Evolutionary conservation across 2,797 vertebrate species (phyloP), one percentile per base, ranked within the genome.

Genomic region (Pelodytes ibericus): DNA sequence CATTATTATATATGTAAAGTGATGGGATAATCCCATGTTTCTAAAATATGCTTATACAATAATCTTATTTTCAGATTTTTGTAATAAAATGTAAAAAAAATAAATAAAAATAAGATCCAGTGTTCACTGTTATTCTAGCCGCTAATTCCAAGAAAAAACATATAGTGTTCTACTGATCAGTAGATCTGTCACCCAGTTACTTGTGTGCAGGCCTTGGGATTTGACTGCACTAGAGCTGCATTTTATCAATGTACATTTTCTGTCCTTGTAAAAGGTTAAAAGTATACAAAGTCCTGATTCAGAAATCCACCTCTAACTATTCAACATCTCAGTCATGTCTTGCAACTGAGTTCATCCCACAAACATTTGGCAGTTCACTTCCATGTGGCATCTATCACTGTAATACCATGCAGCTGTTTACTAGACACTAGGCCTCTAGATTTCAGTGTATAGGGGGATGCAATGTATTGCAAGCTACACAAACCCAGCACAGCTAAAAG

Each of bases 321-420:
- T 18, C 81, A 70, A 70, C 51, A 67, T 80, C 74, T 79, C 60
- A 75, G 75, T 81, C 74, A 58, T 49, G 33, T 44, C 15, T 11
- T 72, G 56, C 65, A 80, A 41, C 25, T 77, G 79, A 71, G 64
- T 82, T 65, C n/a, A 22, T 56, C 36, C 61, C 80, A 81, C 36
- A 75, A 65, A 81, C 60, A 80, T 80, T 82, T 80, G 69, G 80
- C 82, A 86, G 81, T 70, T 0, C 1, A 77, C 60, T 79, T 86
- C 72, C 82, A 84, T n/a, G 25, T 68, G 83, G 81, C 67, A 88
- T 85, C 84, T 71, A 58, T 80, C 82, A 47, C 76, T 82, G 73
- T 85, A 83, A 86, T 81, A 80, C 81, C 84, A 66, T 26, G 83
- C 87, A 88, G 84, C 87, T 89, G 87, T 83, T 85, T 84, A 81